Percentiles rank a stretch among this genome's conserved stretches.
These are phyloP conservation scores for Poeciliopsis prolifica DNA, from an alignment of 2,113 vertebrate species.

Conservation along the genomic window DNA sequence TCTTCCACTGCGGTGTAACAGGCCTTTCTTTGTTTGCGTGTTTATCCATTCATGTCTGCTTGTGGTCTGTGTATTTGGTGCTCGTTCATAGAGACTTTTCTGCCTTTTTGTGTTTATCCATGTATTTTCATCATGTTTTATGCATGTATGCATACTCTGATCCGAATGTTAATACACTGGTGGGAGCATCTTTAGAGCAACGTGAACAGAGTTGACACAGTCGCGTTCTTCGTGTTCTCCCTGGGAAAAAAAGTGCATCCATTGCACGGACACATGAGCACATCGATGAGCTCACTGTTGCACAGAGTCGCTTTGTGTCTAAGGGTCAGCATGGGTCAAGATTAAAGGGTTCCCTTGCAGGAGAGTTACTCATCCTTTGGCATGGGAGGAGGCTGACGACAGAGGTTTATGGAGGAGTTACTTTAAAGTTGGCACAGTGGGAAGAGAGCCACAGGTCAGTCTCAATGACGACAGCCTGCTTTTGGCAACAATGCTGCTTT, in stretches of 20 bases:
- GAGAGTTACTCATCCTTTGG: conserved; percentile 42
- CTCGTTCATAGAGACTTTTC: neutral
- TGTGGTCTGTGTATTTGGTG: neutral
- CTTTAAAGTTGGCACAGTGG: conserved; percentile 49
- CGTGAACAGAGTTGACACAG: neutral
- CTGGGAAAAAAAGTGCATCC: neutral
- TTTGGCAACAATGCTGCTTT: conserved; percentile 29
- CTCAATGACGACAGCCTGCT: conserved; percentile 33
- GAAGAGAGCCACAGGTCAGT: conserved; percentile 44
- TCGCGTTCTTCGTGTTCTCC: neutral
- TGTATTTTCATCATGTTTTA: conserved; percentile 24
- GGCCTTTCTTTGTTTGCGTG: conserved; percentile 22
- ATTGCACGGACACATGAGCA: conserved; percentile 9
- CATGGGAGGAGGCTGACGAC: conserved; percentile 35
- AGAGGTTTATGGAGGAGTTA: conserved; percentile 52
- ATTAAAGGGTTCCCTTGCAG: conserved; percentile 64
- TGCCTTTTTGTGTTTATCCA: conserved; percentile 9
- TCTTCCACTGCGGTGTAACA: conserved; percentile 1
- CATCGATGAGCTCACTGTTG: conserved; percentile 27
- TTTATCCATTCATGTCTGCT: conserved; percentile 7
- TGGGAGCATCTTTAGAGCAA: neutral
- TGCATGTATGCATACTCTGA: neutral
- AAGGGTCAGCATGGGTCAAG: conserved; percentile 53
- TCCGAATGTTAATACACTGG: neutral
- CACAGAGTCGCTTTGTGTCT: conserved; percentile 33